Evolutionary conservation across 2,113 vertebrate genomes (phyloP), one percentile per base, ranked within the genome.

Genomic region (Platycercus adscitus): DNA sequence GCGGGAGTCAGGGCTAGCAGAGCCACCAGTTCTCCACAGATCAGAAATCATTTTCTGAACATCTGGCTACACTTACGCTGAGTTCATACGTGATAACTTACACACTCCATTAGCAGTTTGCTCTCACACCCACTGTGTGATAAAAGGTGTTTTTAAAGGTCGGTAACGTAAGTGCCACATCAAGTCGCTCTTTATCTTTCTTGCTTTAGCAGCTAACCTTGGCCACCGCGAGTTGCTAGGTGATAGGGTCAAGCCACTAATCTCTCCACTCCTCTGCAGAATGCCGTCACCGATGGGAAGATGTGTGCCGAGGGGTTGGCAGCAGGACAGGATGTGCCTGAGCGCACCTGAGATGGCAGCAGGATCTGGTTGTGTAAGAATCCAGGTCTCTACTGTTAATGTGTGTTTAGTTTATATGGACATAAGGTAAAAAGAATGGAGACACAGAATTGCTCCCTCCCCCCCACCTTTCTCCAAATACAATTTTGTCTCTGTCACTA

Each of bases 391-490:
- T 25, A 6, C 35, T 65, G 8, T 53, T 75, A 10, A 13, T 4
- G 2, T 41, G 20, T 21, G 21, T 26, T 41, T 7, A 26, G 18
- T 88, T 70, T 43, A 11, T 52, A 69, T 41, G 49, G 43, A 16
- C 1, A 3, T 2, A 33, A 17, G 9, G 15, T 47, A 28, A 64
- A 81, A 73, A 41, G 19, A 63, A 73, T 5, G 10, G 52, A 68
- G 37, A 21, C 18, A 11, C 2, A 19, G 47, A 47, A 49, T 53
- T 80, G 6, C 9, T 17, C 2, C 1, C 17, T 11, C 20, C 13
- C 10, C 4, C 3, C 4, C 10, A 7, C 43, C 46, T 19, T 41
- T 3, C 13, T 17, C 1, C 4, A 6, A 15, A 4, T 15, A n/a
- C 16, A 52, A 1, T 55, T 85, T 81, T 3, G 1, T 69, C 66